phyloP scores from a whole-genome alignment of 2,888 invertebrate species.

The Idaea biselata region DNA sequence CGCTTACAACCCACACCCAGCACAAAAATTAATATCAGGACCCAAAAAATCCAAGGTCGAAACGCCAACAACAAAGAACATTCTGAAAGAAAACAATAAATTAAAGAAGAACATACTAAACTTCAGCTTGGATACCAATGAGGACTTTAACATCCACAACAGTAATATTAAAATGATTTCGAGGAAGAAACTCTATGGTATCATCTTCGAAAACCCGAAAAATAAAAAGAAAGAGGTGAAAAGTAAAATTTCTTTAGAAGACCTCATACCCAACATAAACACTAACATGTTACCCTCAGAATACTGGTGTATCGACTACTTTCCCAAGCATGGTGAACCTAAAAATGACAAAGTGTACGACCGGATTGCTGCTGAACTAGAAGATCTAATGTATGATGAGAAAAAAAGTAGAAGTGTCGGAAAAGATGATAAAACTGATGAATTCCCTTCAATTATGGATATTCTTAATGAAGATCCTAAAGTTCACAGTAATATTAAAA shows the following conservation, averaged over 20 bases:
- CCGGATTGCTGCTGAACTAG: slow-evolving; percentile 73
- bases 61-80: slow-evolving; percentile 40
- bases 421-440: slow-evolving; percentile 63
- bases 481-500: slow-evolving; percentile 30
- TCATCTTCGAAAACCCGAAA: slow-evolving; percentile 59
- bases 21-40: slow-evolving; percentile 40
- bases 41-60: slow-evolving; percentile 40
- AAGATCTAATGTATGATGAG: slow-evolving; percentile 73
- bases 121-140: slow-evolving; percentile 37
- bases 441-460: slow-evolving; percentile 76
- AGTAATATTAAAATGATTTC: slow-evolving; percentile 32
- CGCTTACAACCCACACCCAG: slow-evolving; percentile 56
- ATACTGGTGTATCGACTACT: slow-evolving; percentile 72
- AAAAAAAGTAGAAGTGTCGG: slow-evolving; percentile 46
- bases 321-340: slow-evolving; percentile 64
- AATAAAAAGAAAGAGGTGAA: slow-evolving; percentile 44
- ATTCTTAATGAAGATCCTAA: slow-evolving; percentile 62
- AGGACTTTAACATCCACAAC: slow-evolving; percentile 28
- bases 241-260: slow-evolving; percentile 50
- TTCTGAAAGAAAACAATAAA: slow-evolving; percentile 67
- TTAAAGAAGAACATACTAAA: slow-evolving; percentile 47
- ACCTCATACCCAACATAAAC: slow-evolving; percentile 57
- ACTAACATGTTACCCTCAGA: slow-evolving; percentile 62
- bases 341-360: slow-evolving; percentile 76
- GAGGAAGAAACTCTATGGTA: slow-evolving; percentile 59